A percentile compares a stretch with the other conserved stretches of the same genome.
Evolutionary conservation across 2,113 vertebrate genomes (phyloP).

Genomic region (Tringa solitaria): DNA sequence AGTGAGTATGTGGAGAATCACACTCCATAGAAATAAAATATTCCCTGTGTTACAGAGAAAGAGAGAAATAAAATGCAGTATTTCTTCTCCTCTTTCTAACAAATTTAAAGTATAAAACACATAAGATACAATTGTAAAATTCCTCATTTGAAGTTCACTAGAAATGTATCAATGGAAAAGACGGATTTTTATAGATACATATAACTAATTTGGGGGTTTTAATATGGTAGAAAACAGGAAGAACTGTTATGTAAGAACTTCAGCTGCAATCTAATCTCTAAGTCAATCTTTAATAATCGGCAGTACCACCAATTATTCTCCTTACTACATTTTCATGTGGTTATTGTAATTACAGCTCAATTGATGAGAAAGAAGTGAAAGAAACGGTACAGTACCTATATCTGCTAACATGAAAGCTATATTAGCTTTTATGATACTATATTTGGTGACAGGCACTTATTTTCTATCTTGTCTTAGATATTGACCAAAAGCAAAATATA

Average conservation of each 20-base stretch:
- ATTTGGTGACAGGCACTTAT: background rate
- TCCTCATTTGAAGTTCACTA: background rate
- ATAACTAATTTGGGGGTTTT: background rate
- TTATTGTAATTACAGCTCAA: background rate
- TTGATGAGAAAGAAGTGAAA: background rate
- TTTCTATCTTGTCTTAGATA: background rate
- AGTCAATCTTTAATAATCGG: background rate
- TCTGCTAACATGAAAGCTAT: background rate
- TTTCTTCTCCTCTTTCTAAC: background rate
- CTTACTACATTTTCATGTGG: background rate
- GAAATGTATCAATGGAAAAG: background rate
- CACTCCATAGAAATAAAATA: background rate
- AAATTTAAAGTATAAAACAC: background rate
- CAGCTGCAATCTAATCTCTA: background rate
- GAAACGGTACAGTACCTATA: background rate
- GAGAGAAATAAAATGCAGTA: background rate
- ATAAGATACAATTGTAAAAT: background rate
- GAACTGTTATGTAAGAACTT: background rate
- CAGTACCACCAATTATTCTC: background rate
- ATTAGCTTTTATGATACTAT: background rate
- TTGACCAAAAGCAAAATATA: background rate
- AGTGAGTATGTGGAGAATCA: background rate
- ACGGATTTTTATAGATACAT: background rate
- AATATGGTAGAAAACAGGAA: background rate
- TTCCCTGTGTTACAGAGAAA: background rate